These are phyloP conservation scores for Myiotriccus ornatus DNA, from an alignment of 2,797 vertebrate species.

Conservation along the genomic window DNA sequence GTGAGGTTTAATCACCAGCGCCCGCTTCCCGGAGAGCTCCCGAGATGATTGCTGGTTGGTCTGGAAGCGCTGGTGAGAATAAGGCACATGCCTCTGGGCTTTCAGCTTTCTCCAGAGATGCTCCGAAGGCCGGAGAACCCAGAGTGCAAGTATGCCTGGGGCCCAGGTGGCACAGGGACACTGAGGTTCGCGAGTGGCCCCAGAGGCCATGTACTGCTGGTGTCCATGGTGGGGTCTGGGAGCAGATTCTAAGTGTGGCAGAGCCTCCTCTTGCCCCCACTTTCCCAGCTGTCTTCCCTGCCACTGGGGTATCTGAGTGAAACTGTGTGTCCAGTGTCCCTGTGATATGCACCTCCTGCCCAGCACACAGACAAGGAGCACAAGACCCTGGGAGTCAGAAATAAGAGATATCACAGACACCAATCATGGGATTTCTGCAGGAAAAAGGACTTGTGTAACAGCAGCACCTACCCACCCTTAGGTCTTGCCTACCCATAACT, in stretches of 20 bases:
- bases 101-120: not conserved
- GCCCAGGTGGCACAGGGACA: not conserved
- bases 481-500: not conserved
- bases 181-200: accelerated
- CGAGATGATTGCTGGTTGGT: not conserved
- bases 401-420: accelerated
- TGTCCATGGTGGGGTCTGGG: not conserved
- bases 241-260: not conserved
- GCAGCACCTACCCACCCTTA: not conserved
- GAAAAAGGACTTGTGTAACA: not conserved
- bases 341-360: not conserved
- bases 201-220: not conserved
- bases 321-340: not conserved
- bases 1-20: not conserved
- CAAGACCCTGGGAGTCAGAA: not conserved
- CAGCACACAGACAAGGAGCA: not conserved
- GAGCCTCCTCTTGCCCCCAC: not conserved
- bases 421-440: not conserved
- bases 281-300: not conserved
- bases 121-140: not conserved
- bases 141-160: not conserved
- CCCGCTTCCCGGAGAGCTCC: not conserved
- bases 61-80: not conserved
- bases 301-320: not conserved
- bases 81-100: not conserved